Percentiles rank a stretch among this genome's conserved stretches.
These are phyloP conservation scores for Meta bourneti DNA, from an alignment of 2,888 invertebrate genomes.

Conservation along the genomic window DNA sequence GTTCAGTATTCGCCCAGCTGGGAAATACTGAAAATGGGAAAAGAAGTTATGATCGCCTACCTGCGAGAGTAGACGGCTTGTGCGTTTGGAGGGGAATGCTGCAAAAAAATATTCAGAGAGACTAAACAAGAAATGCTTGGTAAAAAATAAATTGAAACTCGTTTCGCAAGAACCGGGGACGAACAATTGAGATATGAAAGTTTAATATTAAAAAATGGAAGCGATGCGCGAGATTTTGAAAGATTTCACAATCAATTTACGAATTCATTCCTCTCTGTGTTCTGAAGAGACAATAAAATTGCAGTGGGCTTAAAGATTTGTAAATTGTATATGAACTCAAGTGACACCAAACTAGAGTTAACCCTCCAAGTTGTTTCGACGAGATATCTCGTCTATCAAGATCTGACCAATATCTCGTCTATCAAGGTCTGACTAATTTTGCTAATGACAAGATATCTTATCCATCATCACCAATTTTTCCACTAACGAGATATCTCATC, in stretches of 20 bases:
- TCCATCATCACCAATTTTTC: too few species aligned
- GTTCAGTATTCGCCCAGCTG: slow-evolving; percentile 36
- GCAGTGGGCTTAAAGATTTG: neutral
- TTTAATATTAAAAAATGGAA: slow-evolving; percentile 24
- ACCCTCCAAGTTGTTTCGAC: too few species aligned
- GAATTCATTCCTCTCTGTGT: neutral
- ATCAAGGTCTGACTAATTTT: too few species aligned
- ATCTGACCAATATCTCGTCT: too few species aligned
- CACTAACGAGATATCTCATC: too few species aligned
- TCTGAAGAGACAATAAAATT: neutral
- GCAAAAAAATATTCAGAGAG: neutral
- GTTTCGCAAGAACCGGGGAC: slow-evolving; percentile 9
- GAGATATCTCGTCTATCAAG: too few species aligned
- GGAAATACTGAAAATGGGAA: slow-evolving; percentile 50
- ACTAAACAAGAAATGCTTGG: neutral
- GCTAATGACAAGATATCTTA: too few species aligned
- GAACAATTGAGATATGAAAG: slow-evolving; percentile 41
- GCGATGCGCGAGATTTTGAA: neutral
- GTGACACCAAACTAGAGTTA: too few species aligned
- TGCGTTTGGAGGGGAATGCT: neutral
- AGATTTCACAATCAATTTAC: slow-evolving; percentile 22
- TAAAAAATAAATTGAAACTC: slow-evolving; percentile 32
- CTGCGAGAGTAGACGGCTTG: slow-evolving; percentile 2
- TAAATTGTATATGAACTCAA: too few species aligned
- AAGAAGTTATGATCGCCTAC: slow-evolving; percentile 29